Evolutionary conservation across 2,113 vertebrate genomes (phyloP), one percentile per base, ranked within the genome.

Genomic region (Melanostigma gelatinosum): DNA sequence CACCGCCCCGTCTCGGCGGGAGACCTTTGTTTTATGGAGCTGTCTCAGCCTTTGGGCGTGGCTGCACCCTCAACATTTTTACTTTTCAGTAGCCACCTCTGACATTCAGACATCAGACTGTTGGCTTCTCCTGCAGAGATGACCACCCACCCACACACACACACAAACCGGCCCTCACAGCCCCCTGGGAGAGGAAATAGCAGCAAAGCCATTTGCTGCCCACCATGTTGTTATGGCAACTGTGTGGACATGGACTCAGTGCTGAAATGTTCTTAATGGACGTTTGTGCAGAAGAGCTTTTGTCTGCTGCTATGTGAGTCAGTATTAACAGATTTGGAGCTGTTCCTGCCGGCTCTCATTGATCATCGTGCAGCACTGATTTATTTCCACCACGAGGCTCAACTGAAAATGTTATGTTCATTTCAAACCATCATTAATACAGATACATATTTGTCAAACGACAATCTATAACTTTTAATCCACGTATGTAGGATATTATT

Each of bases 201-300:
- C 69, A 79, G 82, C 70, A 74, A 80, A 88, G 85, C 75, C 77
- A 83, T 85, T 88, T 77, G 63, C 72, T 83, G 62, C 83, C 74
- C 78, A 71, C 63, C 65, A 50, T 3, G 94, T 95, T 92, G 94
- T 92, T 92, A 95, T 95, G 93, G 94, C 93, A 94, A 95, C 94
- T 84, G 85, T 69, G 48, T 63, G 16, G 68, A 77, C 75, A 79
- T 55, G 60, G 54, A 54, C 75, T 87, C 66, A 10, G 34, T 42
- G 79, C 58, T 90, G 20, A 75, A 79, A 85, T 63, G 58, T 82
- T 81, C 80, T 79, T 70, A 82, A 57, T 58, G 80, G 86, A 52
- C 80, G 83, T 69, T 85, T 66, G 69, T 79, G 66, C 69, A 75
- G 42, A 29, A 78, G 44, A 87, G 68, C 62, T 86, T 86, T 78